Base-by-base conservation (phyloP, 2,113 vertebrate genomes). In the Xiphorhynchus elegans region DNA sequence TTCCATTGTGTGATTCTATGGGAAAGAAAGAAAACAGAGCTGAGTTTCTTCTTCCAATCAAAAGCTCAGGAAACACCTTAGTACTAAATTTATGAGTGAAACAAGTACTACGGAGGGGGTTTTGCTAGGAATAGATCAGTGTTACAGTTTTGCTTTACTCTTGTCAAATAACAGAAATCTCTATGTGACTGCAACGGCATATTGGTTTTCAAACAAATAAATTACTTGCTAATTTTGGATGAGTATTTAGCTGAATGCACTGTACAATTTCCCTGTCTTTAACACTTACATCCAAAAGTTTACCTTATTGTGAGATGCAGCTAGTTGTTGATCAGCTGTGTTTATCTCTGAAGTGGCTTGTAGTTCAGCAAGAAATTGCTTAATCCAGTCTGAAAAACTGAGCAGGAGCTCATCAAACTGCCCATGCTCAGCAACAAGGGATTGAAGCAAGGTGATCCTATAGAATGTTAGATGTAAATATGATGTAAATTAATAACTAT, bases 331-430 rank as follows among this genome's bases (percentile, higher is more conserved):
- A 95, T 99, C 98, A 40, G 85, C 89, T 49, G 98, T 93, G 86
- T 97, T 98, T 86, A 99, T 98, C 95, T 98, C 98, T 68, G 98
- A 98, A 69, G 98, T 98, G 29, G 87, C 96, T 87, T 99, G 98
- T 60, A 99, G 94, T 83, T 97, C 97, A 86, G 97, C 97, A 66
- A 99, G 98, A 84, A 99, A 99, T 87, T 97, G 97, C 93, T 99
- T 99, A 93, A 98, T 99, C 98, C 98, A 99, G 56, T 98, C 97
- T 42, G 98, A 99, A 94, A 99, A 97, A 47, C 96, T 95, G 64
- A 98, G 97, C 35, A 99, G 97, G 35, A 98, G 90, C 83, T 99
- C 98, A 96, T 99, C 98, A 96, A 99, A 99, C 73, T 98, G 97
- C 84, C 98, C 97, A 46, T 99, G 97, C 73, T 98, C 97, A 23